Conservation (phyloP, 2,113 vertebrate species). For the Cebus imitator region DNA sequence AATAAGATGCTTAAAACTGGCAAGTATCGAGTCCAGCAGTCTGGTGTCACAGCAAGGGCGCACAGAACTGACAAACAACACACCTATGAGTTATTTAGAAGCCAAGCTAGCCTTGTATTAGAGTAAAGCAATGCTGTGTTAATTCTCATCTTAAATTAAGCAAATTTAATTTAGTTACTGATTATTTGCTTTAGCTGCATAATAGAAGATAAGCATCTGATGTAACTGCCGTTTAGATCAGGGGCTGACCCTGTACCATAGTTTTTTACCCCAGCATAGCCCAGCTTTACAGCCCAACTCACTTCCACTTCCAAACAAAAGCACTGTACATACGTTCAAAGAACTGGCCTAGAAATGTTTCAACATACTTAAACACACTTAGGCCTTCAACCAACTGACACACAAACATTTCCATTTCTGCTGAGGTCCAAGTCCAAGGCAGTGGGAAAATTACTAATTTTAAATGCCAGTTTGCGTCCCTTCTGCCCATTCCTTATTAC, state of each 20-base stretch:
- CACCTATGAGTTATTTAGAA: neutral
- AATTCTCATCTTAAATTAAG: neutral
- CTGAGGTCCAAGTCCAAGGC: neutral
- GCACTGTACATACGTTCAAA: neutral
- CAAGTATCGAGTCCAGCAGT: no score
- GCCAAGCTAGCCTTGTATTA: neutral
- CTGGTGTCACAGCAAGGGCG: fast-evolving
- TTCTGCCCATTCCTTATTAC: neutral
- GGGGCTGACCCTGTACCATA: neutral
- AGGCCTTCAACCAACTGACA: neutral
- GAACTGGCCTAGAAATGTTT: neutral
- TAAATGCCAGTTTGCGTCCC: neutral
- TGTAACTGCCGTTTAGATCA: neutral
- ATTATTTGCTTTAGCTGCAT: neutral
- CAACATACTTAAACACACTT: neutral
- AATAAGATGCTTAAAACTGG: neutral
- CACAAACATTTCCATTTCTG: neutral
- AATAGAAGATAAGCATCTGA: neutral
- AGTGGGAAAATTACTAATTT: neutral
- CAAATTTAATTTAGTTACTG: neutral
- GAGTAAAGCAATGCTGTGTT: neutral
- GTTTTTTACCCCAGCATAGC: neutral
- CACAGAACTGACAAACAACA: neutral
- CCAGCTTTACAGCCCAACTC: neutral
- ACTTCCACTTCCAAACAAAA: neutral